A percentile compares a stretch with the other conserved stretches of the same genome.
phyloP scores from a whole-genome alignment of 2,888 invertebrate species.

The Aquatica leii region DNA sequence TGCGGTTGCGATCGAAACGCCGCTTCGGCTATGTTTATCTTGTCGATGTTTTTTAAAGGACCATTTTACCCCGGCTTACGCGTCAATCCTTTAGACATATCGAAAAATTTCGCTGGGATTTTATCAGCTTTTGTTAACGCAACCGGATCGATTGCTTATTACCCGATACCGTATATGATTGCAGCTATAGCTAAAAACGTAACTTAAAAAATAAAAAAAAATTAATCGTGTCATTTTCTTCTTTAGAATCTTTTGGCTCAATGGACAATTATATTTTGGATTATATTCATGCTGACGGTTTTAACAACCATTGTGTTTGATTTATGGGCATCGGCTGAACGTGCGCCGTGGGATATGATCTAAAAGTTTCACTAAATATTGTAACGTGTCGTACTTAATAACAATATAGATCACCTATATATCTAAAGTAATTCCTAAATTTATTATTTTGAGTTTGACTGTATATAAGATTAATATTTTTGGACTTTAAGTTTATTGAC shows the following conservation, averaged over 20 bases:
- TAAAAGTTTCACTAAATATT: no score
- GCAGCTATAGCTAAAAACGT: constrained; percentile 69
- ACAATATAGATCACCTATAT: no score
- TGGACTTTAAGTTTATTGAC: no score
- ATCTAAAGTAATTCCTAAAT: no score
- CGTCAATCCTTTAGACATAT: constrained; percentile 71
- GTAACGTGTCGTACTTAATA: no score
- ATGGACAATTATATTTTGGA: constrained; percentile 18
- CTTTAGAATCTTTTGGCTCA: constrained; percentile 9
- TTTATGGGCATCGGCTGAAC: constrained; percentile 16
- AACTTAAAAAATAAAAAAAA: constrained; percentile 56
- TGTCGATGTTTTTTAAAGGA: constrained; percentile 72
- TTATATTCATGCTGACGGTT: neutral
- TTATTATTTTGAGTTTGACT: no score
- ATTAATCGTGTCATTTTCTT: no score
- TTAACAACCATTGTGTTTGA: constrained; percentile 18
- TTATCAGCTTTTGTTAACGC: constrained; percentile 72
- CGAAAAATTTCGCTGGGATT: constrained; percentile 71
- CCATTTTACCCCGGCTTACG: constrained; percentile 74
- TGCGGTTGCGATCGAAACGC: constrained; percentile 65
- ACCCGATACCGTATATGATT: constrained; percentile 67
- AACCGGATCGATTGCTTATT: constrained; percentile 68
- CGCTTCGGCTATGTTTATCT: constrained; percentile 65
- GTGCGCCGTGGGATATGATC: constrained; percentile 28
- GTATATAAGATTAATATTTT: no score